These are phyloP conservation scores for Salvelinus sp. DNA, from an alignment of 2,113 vertebrate species.

Conservation along the genomic window DNA sequence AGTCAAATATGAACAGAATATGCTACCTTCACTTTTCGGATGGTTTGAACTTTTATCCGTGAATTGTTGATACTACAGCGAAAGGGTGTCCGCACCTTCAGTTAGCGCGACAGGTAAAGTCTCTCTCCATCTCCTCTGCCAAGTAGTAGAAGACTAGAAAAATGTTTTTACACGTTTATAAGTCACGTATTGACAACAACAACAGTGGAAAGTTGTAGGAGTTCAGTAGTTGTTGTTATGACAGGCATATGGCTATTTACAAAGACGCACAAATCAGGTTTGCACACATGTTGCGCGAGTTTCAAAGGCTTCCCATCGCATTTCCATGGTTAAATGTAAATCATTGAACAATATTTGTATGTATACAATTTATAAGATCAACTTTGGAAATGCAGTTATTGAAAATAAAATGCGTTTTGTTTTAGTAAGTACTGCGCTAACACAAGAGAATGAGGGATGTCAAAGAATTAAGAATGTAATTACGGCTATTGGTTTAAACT, in stretches of 20 bases:
- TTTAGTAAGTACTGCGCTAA: no score
- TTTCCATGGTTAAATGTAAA: background rate
- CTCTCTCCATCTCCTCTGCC: background rate
- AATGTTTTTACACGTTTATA: background rate
- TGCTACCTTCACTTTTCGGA: slow-evolving; percentile 17
- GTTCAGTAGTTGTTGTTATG: background rate
- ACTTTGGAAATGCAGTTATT: no score
- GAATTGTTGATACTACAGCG: slow-evolving; percentile 66
- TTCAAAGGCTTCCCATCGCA: background rate
- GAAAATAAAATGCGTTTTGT: no score
- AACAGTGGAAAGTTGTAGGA: background rate
- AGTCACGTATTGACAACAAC: background rate
- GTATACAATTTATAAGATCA: no score
- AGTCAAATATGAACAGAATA: slow-evolving; percentile 15
- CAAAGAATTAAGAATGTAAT: no score
- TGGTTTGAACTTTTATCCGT: slow-evolving; percentile 16
- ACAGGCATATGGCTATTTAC: background rate
- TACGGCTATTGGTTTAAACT: no score
- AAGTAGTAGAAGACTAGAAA: no score
- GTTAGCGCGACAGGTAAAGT: slow-evolving; percentile 68
- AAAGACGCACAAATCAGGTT: background rate
- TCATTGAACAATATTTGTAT: background rate
- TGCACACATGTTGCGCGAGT: background rate
- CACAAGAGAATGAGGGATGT: no score
- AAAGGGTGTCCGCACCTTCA: slow-evolving; percentile 72